These are phyloP conservation scores for Unio pictorum DNA, from an alignment of 2,888 invertebrate species.

Conservation along the genomic window DNA sequence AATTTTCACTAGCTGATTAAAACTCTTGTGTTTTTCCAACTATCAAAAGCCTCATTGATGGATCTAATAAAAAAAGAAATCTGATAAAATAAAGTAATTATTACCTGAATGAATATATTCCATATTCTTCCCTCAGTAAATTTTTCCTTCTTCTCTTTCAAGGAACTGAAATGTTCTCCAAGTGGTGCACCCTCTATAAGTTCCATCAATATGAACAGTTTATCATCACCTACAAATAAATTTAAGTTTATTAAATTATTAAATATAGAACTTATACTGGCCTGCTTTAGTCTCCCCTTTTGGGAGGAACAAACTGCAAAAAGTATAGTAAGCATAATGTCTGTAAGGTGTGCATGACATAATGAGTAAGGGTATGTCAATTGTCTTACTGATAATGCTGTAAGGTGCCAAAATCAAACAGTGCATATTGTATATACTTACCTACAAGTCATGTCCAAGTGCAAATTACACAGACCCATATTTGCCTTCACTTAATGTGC, in stretches of 20 bases:
- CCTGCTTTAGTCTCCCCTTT: background rate
- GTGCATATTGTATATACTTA: too few relatives aligned
- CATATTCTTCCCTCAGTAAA: conserved; percentile 71
- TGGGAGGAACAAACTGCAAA: background rate
- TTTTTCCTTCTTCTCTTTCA: conserved; percentile 69
- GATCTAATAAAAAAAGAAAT: too few relatives aligned
- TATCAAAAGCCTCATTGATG: too few relatives aligned
- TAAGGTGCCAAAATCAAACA: too few relatives aligned
- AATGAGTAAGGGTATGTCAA: too few relatives aligned
- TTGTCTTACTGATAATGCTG: too few relatives aligned
- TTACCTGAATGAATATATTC: conserved; percentile 72
- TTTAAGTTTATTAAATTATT: background rate
- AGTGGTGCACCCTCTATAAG: conserved; percentile 72
- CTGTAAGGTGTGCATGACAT: too few relatives aligned
- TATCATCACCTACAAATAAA: conserved; percentile 57
- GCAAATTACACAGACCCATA: too few relatives aligned
- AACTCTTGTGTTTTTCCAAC: too few relatives aligned
- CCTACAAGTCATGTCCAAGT: too few relatives aligned
- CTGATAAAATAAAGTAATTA: background rate
- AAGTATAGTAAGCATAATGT: background rate
- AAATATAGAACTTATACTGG: background rate
- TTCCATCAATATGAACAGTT: conserved; percentile 73
- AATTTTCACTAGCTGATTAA: too few relatives aligned
- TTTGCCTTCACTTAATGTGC: too few relatives aligned
- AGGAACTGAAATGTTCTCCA: conserved; percentile 71